Conservation (phyloP, 2,888 invertebrate species). For the Phymatocera aterrima region DNA sequence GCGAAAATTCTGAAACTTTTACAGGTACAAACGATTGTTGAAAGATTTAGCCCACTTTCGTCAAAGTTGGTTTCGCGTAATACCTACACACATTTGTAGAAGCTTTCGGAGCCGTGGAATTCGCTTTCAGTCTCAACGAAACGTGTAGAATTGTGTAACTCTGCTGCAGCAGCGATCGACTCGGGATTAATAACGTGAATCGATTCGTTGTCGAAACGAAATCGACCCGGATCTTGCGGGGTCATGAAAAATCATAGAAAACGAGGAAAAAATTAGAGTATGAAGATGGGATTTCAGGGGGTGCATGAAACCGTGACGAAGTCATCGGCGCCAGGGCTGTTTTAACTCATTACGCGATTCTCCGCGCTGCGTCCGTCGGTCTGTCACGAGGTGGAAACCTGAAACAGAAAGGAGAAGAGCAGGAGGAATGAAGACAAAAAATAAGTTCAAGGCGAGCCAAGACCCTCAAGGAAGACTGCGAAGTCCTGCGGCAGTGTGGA, state of each 20-base stretch:
- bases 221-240: conserved; percentile 45
- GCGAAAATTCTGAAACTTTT: too few species aligned
- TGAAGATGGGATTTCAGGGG: conserved; percentile 50
- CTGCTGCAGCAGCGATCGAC: too few species aligned
- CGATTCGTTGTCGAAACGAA: conserved; percentile 27
- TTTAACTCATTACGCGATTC: conserved; percentile 71
- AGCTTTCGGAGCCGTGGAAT: too few species aligned
- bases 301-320: conserved; percentile 67
- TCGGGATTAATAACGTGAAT: too few species aligned
- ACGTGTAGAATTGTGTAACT: too few species aligned
- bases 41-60: too few species aligned
- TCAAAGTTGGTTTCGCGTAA: too few species aligned
- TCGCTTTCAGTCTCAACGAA: too few species aligned
- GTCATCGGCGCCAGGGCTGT: conserved; percentile 67
- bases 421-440: not conserved
- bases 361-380: conserved; percentile 58
- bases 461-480: not conserved
- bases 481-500: conserved; percentile 25
- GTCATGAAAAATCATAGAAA: conserved; percentile 54
- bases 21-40: too few species aligned
- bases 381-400: not conserved
- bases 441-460: not conserved
- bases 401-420: not conserved
- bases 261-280: not conserved
- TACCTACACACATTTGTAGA: too few species aligned